Base-by-base conservation (phyloP, 2,113 vertebrate genomes). In the Lepidothrix coronata region DNA sequence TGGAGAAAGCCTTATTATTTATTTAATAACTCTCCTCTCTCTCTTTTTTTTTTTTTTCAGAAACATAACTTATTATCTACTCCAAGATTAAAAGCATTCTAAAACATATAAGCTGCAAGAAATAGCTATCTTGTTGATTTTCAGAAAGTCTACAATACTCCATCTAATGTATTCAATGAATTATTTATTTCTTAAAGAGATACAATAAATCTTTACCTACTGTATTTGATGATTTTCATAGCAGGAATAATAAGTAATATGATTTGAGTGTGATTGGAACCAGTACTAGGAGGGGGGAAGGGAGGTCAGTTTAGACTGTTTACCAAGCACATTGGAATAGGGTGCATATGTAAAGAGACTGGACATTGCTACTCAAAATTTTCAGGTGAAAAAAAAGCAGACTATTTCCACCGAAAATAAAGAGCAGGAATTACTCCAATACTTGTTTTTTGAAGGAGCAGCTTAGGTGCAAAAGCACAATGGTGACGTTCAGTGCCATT, bases 181-280 rank as follows among this genome's bases (percentile, higher is more conserved):
- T 97, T 97, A 97, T 96, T 97, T 97, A 96, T 97, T 97, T 97
- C 96, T 96, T 91, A 97, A 97, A 97, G 95, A 91, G 85, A 96
- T 93, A 92, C 71, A 88, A 96, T 97, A 98, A 97, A 98, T 97
- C 95, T 98, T 96, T 96, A 89, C 97, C 93, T 97, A 93, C 79
- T 96, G 75, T 96, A 96, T 75, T 92, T 96, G 93, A 94, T 98
- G 93, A 97, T 97, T 97, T 98, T 95, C 97, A 79, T 95, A 97
- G 96, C 93, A 97, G 80, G 94, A 97, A 97, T 97, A 93, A 96
- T 96, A 97, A 96, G 92, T 93, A 97, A 97, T 54, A 79, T 97
- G 94, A 97, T 84, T 97, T 91, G 95, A 94, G 72, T 89, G 58
- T 96, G 86, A 97, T 68, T 97, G 80, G 93, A 96, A 92, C 79